Evolutionary conservation across 2,797 vertebrate genomes (phyloP), one percentile per base, ranked within the genome.

Genomic region (Tiaroga cobitis): DNA sequence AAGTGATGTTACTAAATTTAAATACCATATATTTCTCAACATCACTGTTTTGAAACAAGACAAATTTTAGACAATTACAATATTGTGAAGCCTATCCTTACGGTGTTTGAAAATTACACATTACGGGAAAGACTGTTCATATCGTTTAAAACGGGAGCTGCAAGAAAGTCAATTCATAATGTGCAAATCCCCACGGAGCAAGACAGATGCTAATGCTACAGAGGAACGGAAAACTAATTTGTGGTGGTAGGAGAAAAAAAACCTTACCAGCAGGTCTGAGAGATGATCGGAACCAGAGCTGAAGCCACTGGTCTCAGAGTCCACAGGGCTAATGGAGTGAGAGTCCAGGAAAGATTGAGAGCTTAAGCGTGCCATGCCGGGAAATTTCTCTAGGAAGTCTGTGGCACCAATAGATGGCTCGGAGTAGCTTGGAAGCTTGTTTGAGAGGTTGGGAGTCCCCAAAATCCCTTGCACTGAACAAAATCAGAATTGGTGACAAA

Each of bases 271-370:
- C 87, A 97, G 92, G 86, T 99, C 98, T 65, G 96, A 98, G 88
- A 99, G 96, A 89, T 99, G 97, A 90, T 99, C 98, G 0, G 98
- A 99, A 83, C 98, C 97, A 29, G 98, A 99, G 94, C 98, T 99
- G 93, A 99, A 99, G 77, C 98, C 98, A 37, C 98, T 99, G 88
- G 97, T 99, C 91, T 99, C 98, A 0, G 98, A 99, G 93, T 99
- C 98, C 0, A 97, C 97, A 16, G 98, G 98, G 88, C 98, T 99
- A 94, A 97, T 99, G 88, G 98, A 99, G 61, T 97, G 97, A 0
- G 98, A 99, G 90, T 98, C 97, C 93, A 99, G 87, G 81, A 98
- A 95, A 72, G 97, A 97, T 54, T 96, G 95, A 0, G 96, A 97
- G 78, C 91, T 95, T 92, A 98, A 95, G 80, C 97, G 95, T 0